These are phyloP conservation scores for Rhaphigaster nebulosa DNA, from an alignment of 2,888 invertebrate genomes.

Conservation along the genomic window DNA sequence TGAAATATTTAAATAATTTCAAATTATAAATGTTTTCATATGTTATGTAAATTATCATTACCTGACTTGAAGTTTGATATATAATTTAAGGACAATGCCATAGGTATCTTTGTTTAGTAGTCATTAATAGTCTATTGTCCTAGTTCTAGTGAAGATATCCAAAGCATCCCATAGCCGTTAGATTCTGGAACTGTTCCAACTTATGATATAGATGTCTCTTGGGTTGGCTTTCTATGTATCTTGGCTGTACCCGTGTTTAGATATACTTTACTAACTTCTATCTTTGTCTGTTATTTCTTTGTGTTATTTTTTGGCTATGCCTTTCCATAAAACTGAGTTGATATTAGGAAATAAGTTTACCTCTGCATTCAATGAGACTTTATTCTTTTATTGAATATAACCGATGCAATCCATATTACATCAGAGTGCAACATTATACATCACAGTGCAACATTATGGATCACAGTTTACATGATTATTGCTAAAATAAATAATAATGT, in stretches of 20 bases:
- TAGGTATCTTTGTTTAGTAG: not conserved
- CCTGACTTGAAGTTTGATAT: too few species aligned
- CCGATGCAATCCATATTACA: not conserved
- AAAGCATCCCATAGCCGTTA: constrained; percentile 25
- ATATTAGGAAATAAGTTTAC: not conserved
- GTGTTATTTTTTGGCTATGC: not conserved
- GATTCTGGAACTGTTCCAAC: constrained; percentile 22
- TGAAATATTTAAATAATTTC: too few species aligned
- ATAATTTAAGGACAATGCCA: not conserved
- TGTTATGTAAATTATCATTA: too few species aligned
- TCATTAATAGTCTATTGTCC: not conserved
- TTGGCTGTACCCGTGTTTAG: constrained; percentile 1
- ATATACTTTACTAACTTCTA: not conserved
- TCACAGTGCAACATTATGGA: too few species aligned
- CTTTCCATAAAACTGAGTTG: not conserved
- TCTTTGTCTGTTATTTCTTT: not conserved
- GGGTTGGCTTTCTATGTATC: constrained; percentile 7
- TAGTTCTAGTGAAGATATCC: constrained; percentile 1
- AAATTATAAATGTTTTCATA: too few species aligned
- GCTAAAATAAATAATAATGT: too few species aligned
- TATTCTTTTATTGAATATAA: not conserved
- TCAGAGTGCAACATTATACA: not conserved
- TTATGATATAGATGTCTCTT: not conserved
- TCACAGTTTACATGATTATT: too few species aligned
- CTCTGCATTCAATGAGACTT: not conserved